Percentiles rank a stretch among this genome's conserved stretches.
Evolutionary conservation across 64 coral and sea anemone species (phyloP).

Genomic region (Hydrozoanthus tunicans): DNA sequence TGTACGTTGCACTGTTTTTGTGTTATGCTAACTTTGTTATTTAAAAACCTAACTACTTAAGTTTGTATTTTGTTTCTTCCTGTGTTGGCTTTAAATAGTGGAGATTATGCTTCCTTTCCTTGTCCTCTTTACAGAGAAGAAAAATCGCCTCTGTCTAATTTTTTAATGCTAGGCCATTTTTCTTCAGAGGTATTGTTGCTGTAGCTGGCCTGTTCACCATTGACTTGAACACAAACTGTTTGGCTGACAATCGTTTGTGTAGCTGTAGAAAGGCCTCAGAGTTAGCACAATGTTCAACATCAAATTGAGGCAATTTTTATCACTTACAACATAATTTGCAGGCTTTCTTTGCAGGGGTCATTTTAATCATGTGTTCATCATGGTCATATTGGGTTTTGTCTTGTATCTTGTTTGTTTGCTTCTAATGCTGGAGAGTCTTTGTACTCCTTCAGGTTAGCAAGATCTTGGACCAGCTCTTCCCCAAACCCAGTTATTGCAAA

Average conservation of each 20-base stretch:
- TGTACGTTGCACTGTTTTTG: too few relatives aligned
- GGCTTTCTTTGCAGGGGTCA: too few relatives aligned
- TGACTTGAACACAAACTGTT: background rate
- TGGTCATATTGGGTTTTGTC: too few relatives aligned
- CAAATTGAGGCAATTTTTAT: background rate
- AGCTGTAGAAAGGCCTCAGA: background rate
- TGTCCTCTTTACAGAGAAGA: background rate
- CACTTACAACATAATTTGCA: too few relatives aligned
- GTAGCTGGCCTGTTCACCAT: background rate
- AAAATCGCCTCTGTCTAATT: constrained; percentile 1
- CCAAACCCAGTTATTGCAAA: too few relatives aligned
- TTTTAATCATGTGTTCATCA: too few relatives aligned
- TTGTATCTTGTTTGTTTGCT: too few relatives aligned
- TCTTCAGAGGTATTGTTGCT: constrained; percentile 10
- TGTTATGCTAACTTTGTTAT: too few relatives aligned
- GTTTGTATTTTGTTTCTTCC: background rate
- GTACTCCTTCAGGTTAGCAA: too few relatives aligned
- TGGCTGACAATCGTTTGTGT: background rate
- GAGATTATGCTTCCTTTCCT: background rate
- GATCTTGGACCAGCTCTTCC: too few relatives aligned
- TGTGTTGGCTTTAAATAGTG: background rate
- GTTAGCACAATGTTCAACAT: constrained; percentile 15
- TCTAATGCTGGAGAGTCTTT: too few relatives aligned
- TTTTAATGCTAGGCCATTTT: background rate
- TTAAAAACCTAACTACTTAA: too few relatives aligned